Percentiles rank a stretch among this genome's conserved stretches.
Conservation (phyloP, 1,140 invertebrate genomes). For the Sinonovacula constricta region DNA sequence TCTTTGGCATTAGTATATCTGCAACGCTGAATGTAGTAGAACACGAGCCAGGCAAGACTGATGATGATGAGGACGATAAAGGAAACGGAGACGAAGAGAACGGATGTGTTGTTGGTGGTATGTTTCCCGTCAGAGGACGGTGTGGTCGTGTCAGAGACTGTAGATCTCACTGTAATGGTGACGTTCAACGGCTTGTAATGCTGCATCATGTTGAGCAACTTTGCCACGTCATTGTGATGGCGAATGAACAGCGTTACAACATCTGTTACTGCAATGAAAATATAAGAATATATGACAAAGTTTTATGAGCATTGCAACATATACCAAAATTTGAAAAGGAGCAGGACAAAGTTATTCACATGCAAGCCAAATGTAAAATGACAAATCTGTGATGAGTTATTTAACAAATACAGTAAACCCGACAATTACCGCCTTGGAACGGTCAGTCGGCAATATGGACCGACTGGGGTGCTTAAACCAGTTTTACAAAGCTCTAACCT, state of each 20-base stretch:
- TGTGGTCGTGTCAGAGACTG: background rate
- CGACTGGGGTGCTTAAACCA: too few relatives aligned
- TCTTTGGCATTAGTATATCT: slow-evolving; percentile 95
- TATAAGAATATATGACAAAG: slow-evolving; percentile 10
- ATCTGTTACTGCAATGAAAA: slow-evolving; percentile 79
- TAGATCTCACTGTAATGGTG: slow-evolving; percentile 84
- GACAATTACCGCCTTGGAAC: too few relatives aligned
- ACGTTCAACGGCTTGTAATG: slow-evolving; percentile 84
- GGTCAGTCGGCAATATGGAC: too few relatives aligned
- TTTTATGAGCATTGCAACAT: too few relatives aligned
- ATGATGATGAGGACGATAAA: slow-evolving; percentile 97
- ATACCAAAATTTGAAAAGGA: too few relatives aligned
- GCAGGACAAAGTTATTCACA: too few relatives aligned
- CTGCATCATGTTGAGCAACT: slow-evolving; percentile 84
- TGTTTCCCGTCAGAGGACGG: background rate
- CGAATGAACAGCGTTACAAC: slow-evolving; percentile 89
- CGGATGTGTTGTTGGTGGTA: slow-evolving; percentile 81
- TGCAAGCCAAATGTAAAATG: too few relatives aligned
- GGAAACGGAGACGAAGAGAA: slow-evolving; percentile 95
- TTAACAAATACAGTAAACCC: too few relatives aligned
- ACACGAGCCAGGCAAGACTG: slow-evolving; percentile 94
- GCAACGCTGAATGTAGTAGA: slow-evolving; percentile 96
- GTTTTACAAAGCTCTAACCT: too few relatives aligned
- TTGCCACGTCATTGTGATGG: slow-evolving; percentile 85
- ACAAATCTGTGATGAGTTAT: too few relatives aligned